Evolutionary conservation across 92 coral and sea anemone genomes (phyloP), one percentile per base, ranked within the genome.

Genomic region (Bergia puertoricense): DNA sequence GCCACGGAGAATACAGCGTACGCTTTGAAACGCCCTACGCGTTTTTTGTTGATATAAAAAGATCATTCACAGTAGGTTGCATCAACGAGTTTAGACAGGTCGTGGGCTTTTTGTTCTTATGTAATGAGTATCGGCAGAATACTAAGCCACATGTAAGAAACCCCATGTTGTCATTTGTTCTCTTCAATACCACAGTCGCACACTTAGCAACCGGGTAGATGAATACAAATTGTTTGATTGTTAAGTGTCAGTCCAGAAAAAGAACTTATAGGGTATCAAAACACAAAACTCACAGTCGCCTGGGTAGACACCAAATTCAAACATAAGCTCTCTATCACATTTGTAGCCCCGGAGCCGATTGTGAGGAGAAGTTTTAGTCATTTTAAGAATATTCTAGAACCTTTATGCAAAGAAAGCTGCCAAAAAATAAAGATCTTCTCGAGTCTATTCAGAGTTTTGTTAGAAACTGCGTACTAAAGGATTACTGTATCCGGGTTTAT

Each of bases 111-210:
- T 80, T 80, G 85, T 80, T 80, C 43, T 80, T 56, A 57, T 14
- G 85, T 69, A 84, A 84, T 30, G 66, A 84, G 85, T 62, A 39
- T 59, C 18, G 9, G 50, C 39, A 40, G 48, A 62, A 71, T 71
- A 46, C 45, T 45, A 36, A 69, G 77, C 75, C 87, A 84, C 87
- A 84, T 84, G 87, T 51, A 79, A 46, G 77, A 46, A 23, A 72
- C 87, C 87, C 87, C 87, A 30, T 69, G 87, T 30, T 46, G 57
- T 71, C 79, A 71, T 84, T 83, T 83, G 86, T 83, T 39, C 77
- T 20, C 18, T 18, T 84, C 77, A 84, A 84, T 84, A 69, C 87
- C 66, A 42, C 87, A 71, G 79, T 46, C 68, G 44, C 43, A 69
- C 68, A 72, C 87, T 48, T 71, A 84, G 87, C 87, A 84, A 84